These are phyloP conservation scores for Latrodectus hesperus DNA, from an alignment of 2,888 invertebrate genomes.

Conservation along the genomic window DNA sequence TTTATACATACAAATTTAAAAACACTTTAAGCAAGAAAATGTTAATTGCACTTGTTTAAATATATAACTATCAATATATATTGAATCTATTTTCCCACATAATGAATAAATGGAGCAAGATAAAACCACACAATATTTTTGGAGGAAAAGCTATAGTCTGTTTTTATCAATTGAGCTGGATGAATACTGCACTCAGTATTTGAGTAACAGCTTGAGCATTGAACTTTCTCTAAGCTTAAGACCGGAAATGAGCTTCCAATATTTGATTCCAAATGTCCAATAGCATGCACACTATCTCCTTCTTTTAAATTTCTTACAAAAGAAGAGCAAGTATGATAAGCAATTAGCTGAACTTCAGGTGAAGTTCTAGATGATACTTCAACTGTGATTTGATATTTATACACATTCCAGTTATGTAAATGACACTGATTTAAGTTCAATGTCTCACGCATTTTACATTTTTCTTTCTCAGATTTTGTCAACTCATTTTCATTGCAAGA, in stretches of 20 bases:
- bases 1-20: too few relatives aligned
- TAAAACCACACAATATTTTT: constrained; percentile 53
- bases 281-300: constrained; percentile 53
- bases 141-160: constrained; percentile 18
- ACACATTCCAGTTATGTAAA: constrained; percentile 64
- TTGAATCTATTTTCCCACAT: background rate
- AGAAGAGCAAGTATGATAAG: constrained; percentile 27
- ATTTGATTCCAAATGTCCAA: constrained; percentile 52
- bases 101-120: constrained; percentile 34
- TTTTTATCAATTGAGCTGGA: background rate
- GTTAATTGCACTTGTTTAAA: too few relatives aligned
- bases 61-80: background rate
- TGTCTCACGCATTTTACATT: constrained; percentile 44
- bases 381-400: constrained; percentile 51
- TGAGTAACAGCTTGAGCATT: constrained; percentile 46
- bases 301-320: constrained; percentile 54
- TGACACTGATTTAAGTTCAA: constrained; percentile 47
- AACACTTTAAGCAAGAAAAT: too few relatives aligned
- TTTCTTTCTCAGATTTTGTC: constrained; percentile 40
- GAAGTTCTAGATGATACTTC: constrained; percentile 51
- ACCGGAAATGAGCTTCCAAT: constrained; percentile 42
- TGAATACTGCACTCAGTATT: constrained; percentile 31
- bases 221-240: constrained; percentile 33
- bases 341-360: constrained; percentile 38
- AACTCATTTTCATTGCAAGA: constrained; percentile 21